Conservation (phyloP, 1,140 invertebrate genomes). For the Lucilia cuprina region DNA sequence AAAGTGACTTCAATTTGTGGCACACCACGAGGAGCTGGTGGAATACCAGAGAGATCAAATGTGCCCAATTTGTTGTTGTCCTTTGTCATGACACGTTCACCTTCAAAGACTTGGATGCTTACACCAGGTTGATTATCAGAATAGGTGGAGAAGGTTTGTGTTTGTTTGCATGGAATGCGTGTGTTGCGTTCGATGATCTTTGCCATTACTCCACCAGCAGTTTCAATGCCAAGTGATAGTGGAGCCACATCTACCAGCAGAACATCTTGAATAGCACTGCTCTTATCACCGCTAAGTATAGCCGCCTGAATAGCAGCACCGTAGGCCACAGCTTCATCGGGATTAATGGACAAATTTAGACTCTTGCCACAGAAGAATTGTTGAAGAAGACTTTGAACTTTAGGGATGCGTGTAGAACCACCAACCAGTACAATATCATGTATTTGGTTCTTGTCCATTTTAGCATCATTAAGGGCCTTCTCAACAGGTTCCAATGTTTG, state of each 20-base stretch:
- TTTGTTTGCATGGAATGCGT: constrained; percentile 70
- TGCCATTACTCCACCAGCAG: constrained; percentile 69
- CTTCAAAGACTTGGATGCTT: constrained; percentile 72
- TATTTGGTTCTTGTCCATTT: constrained; percentile 74
- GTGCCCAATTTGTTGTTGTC: constrained; percentile 79
- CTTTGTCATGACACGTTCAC: constrained; percentile 74
- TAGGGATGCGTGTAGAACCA: constrained; percentile 72
- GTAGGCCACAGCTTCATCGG: constrained; percentile 80
- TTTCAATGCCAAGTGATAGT: constrained; percentile 69
- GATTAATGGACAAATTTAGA: constrained; percentile 77
- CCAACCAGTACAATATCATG: constrained; percentile 72
- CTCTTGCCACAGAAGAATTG: constrained; percentile 73
- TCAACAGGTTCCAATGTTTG: constrained; percentile 75
- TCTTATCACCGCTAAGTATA: constrained; percentile 73
- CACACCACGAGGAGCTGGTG: constrained; percentile 81
- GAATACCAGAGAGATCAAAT: constrained; percentile 80
- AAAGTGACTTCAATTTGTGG: constrained; percentile 78
- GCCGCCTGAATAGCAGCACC: constrained; percentile 80
- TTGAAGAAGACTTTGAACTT: constrained; percentile 70
- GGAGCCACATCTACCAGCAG: constrained; percentile 67
- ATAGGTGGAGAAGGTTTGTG: constrained; percentile 72
- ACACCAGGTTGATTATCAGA: constrained; percentile 76
- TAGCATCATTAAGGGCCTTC: constrained; percentile 77
- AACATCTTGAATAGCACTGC: constrained; percentile 65
- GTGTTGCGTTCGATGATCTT: constrained; percentile 72